phyloP scores from a whole-genome alignment of 1,140 invertebrate species.

The Cyclina sinensis region DNA sequence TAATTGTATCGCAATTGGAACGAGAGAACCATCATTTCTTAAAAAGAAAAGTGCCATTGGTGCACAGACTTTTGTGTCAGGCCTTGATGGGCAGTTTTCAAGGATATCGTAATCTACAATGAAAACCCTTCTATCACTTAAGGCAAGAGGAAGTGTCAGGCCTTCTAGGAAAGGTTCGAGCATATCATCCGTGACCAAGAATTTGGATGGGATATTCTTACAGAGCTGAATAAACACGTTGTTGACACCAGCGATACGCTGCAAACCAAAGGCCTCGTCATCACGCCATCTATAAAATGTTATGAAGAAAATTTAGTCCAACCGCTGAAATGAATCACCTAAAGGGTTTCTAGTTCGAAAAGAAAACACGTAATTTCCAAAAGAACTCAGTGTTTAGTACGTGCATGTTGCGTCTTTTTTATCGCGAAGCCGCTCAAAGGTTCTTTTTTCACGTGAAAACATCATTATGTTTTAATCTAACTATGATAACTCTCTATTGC shows the following conservation, averaged over 20 bases:
- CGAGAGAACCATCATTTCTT: constrained; percentile 62
- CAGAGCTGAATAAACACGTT: constrained; percentile 39
- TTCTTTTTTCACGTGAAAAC: too few relatives aligned
- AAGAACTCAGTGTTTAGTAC: too few relatives aligned
- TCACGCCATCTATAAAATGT: constrained; percentile 82
- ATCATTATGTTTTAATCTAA: too few relatives aligned
- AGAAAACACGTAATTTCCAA: too few relatives aligned
- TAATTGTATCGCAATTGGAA: constrained; percentile 87
- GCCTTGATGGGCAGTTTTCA: constrained; percentile 36
- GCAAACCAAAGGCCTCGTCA: constrained; percentile 79
- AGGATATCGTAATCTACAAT: constrained; percentile 73
- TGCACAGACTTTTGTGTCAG: constrained; percentile 68
- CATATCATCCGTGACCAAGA: constrained; percentile 73
- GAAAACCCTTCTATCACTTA: constrained; percentile 71
- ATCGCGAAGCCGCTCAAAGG: too few relatives aligned
- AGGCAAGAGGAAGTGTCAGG: constrained; percentile 55
- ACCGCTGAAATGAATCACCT: too few relatives aligned
- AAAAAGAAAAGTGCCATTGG: constrained; percentile 86
- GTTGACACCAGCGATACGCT: constrained; percentile 76
- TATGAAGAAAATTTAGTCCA: too few relatives aligned
- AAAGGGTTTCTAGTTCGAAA: too few relatives aligned
- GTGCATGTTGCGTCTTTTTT: too few relatives aligned
- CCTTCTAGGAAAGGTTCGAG: constrained; percentile 71
- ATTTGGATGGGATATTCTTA: constrained; percentile 63
- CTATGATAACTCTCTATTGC: too few relatives aligned